Conservation (phyloP, 2,113 vertebrate species). For the Oreochromis tanganicae region DNA sequence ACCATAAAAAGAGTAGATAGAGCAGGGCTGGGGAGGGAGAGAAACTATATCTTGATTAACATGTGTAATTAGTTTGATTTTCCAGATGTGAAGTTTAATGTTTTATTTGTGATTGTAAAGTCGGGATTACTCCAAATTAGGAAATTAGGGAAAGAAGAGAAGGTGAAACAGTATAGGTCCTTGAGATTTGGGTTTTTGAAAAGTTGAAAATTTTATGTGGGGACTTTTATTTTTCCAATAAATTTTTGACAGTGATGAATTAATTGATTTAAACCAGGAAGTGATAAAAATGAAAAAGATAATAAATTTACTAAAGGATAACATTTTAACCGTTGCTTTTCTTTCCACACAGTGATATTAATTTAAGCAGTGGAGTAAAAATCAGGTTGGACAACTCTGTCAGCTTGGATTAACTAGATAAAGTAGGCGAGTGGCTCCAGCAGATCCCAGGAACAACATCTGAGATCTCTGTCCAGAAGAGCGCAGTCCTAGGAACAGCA, state of each 20-base stretch:
- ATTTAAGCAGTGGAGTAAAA: background rate
- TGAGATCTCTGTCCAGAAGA: background rate
- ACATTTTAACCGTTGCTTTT: background rate
- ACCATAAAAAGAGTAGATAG: background rate
- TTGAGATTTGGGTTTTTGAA: background rate
- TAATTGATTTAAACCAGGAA: background rate
- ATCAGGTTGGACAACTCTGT: background rate
- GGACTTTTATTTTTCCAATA: background rate
- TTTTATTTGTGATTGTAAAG: background rate
- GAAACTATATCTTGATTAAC: rapidly evolving
- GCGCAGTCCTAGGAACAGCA: background rate
- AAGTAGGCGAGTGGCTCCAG: background rate
- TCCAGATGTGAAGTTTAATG: background rate
- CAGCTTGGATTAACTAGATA: background rate
- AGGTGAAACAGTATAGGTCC: background rate
- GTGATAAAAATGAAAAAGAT: background rate
- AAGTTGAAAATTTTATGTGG: background rate
- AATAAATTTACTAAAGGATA: background rate
- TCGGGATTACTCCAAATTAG: background rate
- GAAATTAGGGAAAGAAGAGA: background rate
- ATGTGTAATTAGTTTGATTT: background rate
- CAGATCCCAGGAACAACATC: background rate
- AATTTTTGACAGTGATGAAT: rapidly evolving
- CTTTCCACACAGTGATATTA: background rate
- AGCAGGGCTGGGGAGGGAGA: background rate